These are phyloP conservation scores for Molossus alvarezi DNA, from an alignment of 2,797 vertebrate genomes.

Conservation along the genomic window DNA sequence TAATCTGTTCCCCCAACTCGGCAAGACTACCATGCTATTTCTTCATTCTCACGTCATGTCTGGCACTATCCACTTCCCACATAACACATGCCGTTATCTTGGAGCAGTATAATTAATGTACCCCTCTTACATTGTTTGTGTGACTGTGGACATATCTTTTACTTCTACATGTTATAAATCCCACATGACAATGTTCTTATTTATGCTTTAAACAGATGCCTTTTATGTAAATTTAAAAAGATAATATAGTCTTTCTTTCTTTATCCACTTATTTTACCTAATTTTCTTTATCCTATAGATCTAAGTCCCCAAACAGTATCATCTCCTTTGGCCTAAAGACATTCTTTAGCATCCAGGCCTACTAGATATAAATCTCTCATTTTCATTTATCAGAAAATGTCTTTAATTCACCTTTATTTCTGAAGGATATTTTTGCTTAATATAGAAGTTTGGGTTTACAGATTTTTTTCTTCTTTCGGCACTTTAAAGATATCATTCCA, in stretches of 20 bases:
- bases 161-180: background rate
- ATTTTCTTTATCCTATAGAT: background rate
- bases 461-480: no score
- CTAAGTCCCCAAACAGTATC: conserved; percentile 1
- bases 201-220: background rate
- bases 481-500: conserved; percentile 15
- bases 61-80: background rate
- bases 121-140: background rate
- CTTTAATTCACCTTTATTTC: no score
- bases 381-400: background rate
- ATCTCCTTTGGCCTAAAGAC: background rate
- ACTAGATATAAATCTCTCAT: background rate
- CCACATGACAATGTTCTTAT: background rate
- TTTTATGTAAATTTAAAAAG: background rate
- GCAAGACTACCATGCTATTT: background rate
- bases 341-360: background rate
- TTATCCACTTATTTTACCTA: background rate
- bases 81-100: background rate
- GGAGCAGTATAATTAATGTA: background rate
- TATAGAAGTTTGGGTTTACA: no score
- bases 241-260: background rate
- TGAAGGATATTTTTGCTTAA: no score
- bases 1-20: background rate
- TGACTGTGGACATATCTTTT: background rate
- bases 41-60: background rate